Evolutionary conservation across 2,888 invertebrate genomes (phyloP), one percentile per base, ranked within the genome.

Genomic region (Watsonalla cultraria): DNA sequence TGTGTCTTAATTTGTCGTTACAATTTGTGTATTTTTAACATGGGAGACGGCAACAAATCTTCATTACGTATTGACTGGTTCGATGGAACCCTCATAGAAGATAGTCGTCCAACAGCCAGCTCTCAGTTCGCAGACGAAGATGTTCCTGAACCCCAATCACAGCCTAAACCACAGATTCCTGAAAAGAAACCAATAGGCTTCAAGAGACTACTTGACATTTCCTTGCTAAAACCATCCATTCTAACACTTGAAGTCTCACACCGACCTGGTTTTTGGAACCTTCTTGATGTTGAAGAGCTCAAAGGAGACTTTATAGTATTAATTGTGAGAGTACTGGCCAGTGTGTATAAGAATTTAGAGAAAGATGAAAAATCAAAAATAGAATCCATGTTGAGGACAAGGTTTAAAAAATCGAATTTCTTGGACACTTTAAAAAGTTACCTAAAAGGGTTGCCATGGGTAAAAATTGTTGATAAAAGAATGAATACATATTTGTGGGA

Each of bases 41-140:
- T 88, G 89, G 66, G 71, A 60, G 78, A 84, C 47, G 58, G 51
- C 46, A 76, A 67, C 56, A 83, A 83, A 65, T 68, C 79, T 46
- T 80, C 84, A 39, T 71, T 89, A 55, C 79, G 90, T 5, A 88
- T 90, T 66, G 90, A 90, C 60, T 90, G 90, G 90, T 90, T 90
- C 56, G 90, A 90, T 66, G 90, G 90, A 6, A 84, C 85, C 33
- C 64, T 88, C n/a, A 78, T 83, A 46, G 84, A 88, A 75, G 80
- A 84, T 58, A 65, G 65, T 24, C 62, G 74, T 45, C 66, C 68
- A 50, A 57, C 65, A n/a, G 65, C 64, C 52, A 53, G 63, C 15
- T 70, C 78, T 6, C 65, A 70, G 45, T 82, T 82, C 51, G 74
- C 65, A 51, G 82, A 85, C 51, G 85, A 86, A 68, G 82, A 85